These are phyloP conservation scores for Dicyrtoma fusca DNA, from an alignment of 2,888 invertebrate species.

Conservation along the genomic window DNA sequence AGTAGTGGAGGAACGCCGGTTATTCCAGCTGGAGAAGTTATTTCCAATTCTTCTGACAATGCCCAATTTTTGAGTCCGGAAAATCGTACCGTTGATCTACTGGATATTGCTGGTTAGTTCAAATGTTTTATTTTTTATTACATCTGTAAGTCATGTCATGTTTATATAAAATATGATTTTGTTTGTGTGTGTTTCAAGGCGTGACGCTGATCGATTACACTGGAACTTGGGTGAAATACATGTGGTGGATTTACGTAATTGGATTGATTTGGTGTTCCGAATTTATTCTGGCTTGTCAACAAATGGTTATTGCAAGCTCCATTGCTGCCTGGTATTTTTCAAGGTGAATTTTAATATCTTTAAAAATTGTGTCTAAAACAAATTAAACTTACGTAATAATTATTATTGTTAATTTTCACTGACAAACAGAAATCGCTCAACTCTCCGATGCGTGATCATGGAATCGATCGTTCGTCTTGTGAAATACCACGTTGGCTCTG, in stretches of 20 bases:
- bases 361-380: neutral
- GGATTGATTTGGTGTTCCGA: slow-evolving; percentile 92
- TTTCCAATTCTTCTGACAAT: too few species aligned
- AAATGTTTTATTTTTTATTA: neutral
- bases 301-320: slow-evolving; percentile 90
- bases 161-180: neutral
- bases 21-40: neutral
- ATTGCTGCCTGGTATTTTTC: slow-evolving; percentile 92
- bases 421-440: slow-evolving; percentile 70
- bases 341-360: slow-evolving; percentile 63
- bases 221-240: slow-evolving; percentile 79
- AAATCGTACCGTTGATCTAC: slow-evolving; percentile 6
- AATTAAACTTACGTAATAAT: neutral
- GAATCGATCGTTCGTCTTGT: slow-evolving; percentile 74
- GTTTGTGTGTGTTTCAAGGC: slow-evolving; percentile 66
- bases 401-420: neutral
- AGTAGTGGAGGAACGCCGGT: neutral
- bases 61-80: too few species aligned
- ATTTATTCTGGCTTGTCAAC: slow-evolving; percentile 92
- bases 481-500: slow-evolving; percentile 90
- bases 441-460: slow-evolving; percentile 47
- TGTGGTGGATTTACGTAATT: slow-evolving; percentile 92
- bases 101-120: slow-evolving; percentile 5
- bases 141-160: neutral
- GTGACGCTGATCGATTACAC: slow-evolving; percentile 72